Percentiles rank a stretch among this genome's conserved stretches.
Conservation (phyloP, 2,797 vertebrate genomes). For the Echiichthys vipera region DNA sequence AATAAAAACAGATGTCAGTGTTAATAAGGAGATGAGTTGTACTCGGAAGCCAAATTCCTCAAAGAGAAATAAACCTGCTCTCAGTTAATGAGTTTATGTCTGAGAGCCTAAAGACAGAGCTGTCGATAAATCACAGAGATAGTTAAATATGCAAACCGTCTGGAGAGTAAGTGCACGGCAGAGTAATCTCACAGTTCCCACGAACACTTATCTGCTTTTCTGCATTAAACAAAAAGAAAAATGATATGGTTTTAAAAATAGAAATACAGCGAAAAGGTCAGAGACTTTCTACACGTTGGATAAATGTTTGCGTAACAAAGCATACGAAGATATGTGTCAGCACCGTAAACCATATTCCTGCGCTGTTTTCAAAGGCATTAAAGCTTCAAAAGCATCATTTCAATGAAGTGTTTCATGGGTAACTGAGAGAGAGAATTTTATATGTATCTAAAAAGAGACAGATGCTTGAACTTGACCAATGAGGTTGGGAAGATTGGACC, state of each 20-base stretch:
- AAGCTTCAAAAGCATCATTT: conserved; percentile 13
- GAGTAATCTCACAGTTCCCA: conserved; percentile 13
- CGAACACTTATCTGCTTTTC: background rate
- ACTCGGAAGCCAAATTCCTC: conserved; percentile 39
- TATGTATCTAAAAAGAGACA: background rate
- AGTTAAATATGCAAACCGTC: conserved; percentile 16
- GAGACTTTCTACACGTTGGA: background rate
- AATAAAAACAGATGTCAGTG: conserved; percentile 55
- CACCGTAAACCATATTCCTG: background rate
- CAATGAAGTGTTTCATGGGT: background rate
- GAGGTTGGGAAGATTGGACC: background rate
- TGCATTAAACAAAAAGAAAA: background rate
- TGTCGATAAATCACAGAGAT: conserved; percentile 35
- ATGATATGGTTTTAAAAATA: conserved; percentile 1
- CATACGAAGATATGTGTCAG: background rate
- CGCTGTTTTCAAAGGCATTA: conserved; percentile 11
- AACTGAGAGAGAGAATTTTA: background rate
- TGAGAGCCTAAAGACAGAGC: conserved; percentile 29
- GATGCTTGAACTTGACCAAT: background rate
- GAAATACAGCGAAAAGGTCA: background rate
- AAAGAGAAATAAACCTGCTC: conserved; percentile 37
- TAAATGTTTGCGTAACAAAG: conserved; percentile 20
- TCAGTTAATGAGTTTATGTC: conserved; percentile 29
- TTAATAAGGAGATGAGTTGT: conserved; percentile 39
- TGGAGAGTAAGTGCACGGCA: conserved; percentile 12